Evolutionary conservation across 2,113 vertebrate genomes (phyloP).

Genomic region (Heteronetta atricapilla): DNA sequence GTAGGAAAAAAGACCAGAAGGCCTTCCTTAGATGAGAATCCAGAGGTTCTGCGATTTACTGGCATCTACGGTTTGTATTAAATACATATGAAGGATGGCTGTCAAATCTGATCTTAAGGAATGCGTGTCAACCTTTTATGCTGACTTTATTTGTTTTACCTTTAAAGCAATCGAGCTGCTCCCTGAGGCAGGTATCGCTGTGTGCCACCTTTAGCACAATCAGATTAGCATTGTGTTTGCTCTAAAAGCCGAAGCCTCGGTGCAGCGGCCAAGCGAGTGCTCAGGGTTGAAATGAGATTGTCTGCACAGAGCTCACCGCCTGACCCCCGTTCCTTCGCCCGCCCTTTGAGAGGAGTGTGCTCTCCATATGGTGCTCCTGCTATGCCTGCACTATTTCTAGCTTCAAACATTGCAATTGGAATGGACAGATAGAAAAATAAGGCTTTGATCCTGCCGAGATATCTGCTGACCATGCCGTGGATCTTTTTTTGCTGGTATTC

Average conservation of each 20-base stretch:
- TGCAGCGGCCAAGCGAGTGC: not conserved
- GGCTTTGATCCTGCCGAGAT: not conserved
- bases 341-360: not conserved
- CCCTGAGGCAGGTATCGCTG: not conserved
- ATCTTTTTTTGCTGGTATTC: not conserved
- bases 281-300: not conserved
- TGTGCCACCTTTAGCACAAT: not conserved
- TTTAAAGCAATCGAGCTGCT: not conserved
- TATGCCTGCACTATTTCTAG: not conserved
- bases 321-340: not conserved
- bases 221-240: not conserved
- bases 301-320: not conserved
- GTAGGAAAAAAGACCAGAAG: not conserved
- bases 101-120: not conserved
- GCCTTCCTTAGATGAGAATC: not conserved
- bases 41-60: not conserved
- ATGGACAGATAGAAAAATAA: not conserved
- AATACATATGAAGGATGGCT: not conserved
- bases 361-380: not conserved
- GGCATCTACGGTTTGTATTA: not conserved
- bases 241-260: not conserved
- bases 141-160: not conserved
- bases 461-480: not conserved
- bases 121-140: not conserved
- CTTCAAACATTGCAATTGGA: not conserved